Conservation (phyloP, 2,888 invertebrate genomes). For the Halictus quadricinctus region DNA sequence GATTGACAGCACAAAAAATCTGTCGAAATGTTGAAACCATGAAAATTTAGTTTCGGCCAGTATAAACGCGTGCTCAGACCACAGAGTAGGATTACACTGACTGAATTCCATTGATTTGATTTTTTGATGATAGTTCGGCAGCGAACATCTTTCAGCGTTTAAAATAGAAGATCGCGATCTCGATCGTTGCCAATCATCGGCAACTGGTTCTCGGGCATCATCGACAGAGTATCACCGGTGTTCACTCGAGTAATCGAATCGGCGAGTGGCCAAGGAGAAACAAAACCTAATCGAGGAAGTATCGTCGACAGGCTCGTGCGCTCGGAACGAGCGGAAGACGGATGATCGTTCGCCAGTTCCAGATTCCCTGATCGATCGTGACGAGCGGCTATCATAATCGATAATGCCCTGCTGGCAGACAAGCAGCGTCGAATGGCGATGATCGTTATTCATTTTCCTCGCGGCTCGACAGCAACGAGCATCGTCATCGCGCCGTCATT, state of each 20-base stretch:
- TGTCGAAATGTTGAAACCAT: not conserved
- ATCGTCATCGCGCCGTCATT: slow-evolving; percentile 78
- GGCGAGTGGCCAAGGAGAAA: not conserved
- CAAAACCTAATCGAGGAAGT: slow-evolving; percentile 10
- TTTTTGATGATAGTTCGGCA: not conserved
- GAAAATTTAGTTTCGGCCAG: no score
- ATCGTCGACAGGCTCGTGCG: slow-evolving; percentile 31
- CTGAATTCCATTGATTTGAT: not conserved
- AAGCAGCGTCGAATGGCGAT: slow-evolving; percentile 61
- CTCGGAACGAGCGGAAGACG: slow-evolving; percentile 46
- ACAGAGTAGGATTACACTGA: not conserved
- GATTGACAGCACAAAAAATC: no score
- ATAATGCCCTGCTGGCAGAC: slow-evolving; percentile 70
- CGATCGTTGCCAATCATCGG: slow-evolving; percentile 1
- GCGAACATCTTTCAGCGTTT: not conserved
- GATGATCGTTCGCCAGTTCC: slow-evolving; percentile 48
- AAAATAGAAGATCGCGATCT: not conserved
- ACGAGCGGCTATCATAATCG: slow-evolving; percentile 74
- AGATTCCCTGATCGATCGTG: slow-evolving; percentile 72
- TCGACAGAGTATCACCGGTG: slow-evolving; percentile 2
- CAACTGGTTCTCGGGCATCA: not conserved
- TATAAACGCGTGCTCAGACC: no score
- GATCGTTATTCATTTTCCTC: slow-evolving; percentile 75
- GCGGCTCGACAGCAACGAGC: slow-evolving; percentile 70
- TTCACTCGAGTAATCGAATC: slow-evolving; percentile 3